A percentile compares a stretch with the other conserved stretches of the same genome.
Evolutionary conservation across 2,113 vertebrate species (phyloP).

Genomic region (Perca schrenkii): DNA sequence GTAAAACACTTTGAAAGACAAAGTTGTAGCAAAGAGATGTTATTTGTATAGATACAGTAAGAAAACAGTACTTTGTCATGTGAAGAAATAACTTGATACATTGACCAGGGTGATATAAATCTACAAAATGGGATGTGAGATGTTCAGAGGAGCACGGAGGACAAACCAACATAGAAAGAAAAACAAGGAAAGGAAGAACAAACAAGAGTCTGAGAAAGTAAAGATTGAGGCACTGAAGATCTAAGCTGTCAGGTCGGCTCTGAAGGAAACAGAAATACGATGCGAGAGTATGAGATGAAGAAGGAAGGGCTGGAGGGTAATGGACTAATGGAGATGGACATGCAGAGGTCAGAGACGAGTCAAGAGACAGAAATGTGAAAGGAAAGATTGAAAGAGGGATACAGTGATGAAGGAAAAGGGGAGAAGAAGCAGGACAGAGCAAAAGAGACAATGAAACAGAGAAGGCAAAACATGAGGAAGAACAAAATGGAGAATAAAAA

Average conservation of each 20-base stretch:
- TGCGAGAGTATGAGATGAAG: slow-evolving; percentile 20
- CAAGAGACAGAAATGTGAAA: neutral
- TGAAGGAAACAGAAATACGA: slow-evolving; percentile 26
- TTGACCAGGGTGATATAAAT: neutral
- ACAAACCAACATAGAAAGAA: neutral
- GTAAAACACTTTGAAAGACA: too few species aligned
- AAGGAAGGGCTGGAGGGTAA: slow-evolving; percentile 1
- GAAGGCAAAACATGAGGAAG: neutral
- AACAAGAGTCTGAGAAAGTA: slow-evolving; percentile 1
- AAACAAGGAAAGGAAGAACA: neutral
- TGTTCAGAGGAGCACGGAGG: neutral
- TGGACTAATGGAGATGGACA: slow-evolving; percentile 29
- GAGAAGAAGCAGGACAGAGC: neutral
- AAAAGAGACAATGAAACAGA: neutral
- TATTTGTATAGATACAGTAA: neutral
- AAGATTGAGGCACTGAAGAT: slow-evolving; percentile 10
- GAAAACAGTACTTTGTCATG: neutral
- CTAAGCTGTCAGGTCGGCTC: slow-evolving; percentile 29
- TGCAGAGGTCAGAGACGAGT: slow-evolving; percentile 13
- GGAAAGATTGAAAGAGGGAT: neutral
- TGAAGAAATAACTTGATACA: neutral
- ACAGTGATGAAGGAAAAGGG: neutral
- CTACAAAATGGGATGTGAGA: neutral
- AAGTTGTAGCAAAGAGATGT: neutral
- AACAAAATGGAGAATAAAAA: neutral